Conservation (phyloP, 2,113 vertebrate genomes). For the Malurus cyaneus region DNA sequence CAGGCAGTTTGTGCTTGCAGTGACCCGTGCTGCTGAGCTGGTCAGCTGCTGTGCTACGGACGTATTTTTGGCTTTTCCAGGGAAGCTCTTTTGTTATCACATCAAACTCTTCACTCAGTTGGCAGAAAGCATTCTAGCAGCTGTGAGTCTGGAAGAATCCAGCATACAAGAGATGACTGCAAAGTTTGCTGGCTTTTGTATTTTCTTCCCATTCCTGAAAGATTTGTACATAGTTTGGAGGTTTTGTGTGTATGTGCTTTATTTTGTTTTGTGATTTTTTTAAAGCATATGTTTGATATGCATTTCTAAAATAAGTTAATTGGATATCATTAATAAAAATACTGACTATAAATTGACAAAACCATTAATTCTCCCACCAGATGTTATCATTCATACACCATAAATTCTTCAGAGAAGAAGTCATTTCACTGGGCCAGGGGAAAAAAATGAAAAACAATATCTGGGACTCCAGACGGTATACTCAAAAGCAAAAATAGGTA, state of each 20-base stretch:
- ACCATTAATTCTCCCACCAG: neutral
- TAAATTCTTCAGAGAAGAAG: neutral
- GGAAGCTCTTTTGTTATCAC: slow-evolving; percentile 53
- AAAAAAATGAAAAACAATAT: neutral
- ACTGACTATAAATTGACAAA: neutral
- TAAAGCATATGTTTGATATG: neutral
- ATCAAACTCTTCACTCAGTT: slow-evolving; percentile 59
- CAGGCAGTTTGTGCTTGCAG: slow-evolving; percentile 27
- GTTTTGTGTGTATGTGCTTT: neutral
- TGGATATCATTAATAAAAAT: neutral
- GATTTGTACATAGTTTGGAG: neutral
- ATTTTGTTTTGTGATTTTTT: neutral
- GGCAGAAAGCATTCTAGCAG: slow-evolving; percentile 49
- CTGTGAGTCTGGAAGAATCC: slow-evolving; percentile 59
- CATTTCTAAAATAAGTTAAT: neutral
- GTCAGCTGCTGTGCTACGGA: slow-evolving; percentile 56
- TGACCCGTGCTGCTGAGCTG: slow-evolving; percentile 56
- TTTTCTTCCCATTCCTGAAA: slow-evolving; percentile 7
- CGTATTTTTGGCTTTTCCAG: slow-evolving; percentile 54
- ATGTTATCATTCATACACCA: neutral
- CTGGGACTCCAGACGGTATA: neutral
- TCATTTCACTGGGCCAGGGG: neutral
- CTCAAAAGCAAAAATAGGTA: neutral
- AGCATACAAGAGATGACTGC: slow-evolving; percentile 4
- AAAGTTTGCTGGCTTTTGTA: neutral